Evolutionary conservation across 2,113 vertebrate species (phyloP).

Genomic region (Notarius quadriscutis): DNA sequence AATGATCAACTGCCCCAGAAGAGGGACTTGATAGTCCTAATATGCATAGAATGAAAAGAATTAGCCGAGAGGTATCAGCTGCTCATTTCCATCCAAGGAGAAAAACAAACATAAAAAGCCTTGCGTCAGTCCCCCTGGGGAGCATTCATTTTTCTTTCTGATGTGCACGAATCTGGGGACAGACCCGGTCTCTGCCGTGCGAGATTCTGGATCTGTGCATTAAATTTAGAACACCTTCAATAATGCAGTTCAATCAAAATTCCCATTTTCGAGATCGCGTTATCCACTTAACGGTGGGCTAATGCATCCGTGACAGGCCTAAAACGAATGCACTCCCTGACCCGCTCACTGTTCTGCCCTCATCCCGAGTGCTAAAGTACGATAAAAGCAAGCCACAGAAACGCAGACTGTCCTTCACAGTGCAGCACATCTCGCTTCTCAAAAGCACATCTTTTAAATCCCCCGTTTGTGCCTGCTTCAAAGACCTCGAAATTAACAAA

Average conservation of each 20-base stretch:
- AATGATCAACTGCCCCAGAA: constrained; percentile 41
- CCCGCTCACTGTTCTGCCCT: constrained; percentile 31
- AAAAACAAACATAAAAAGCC: constrained; percentile 50
- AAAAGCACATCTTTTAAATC: not conserved
- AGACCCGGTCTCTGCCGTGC: constrained; percentile 1
- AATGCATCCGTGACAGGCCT: constrained; percentile 24
- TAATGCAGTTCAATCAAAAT: constrained; percentile 41
- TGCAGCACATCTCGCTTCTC: constrained; percentile 12
- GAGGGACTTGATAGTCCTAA: constrained; percentile 1
- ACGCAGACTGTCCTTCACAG: constrained; percentile 28
- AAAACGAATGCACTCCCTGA: constrained; percentile 31
- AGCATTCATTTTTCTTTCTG: constrained; percentile 43
- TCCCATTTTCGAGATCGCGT: constrained; percentile 35
- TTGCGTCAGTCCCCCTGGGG: constrained; percentile 20
- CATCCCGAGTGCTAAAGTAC: constrained; percentile 31
- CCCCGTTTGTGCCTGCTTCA: not conserved
- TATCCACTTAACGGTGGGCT: constrained; percentile 9
- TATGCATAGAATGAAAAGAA: constrained; percentile 32
- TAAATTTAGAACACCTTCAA: constrained; percentile 39
- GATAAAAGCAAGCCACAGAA: constrained; percentile 10
- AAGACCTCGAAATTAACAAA: constrained; percentile 22
- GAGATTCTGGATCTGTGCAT: constrained; percentile 31
- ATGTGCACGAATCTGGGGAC: constrained; percentile 38
- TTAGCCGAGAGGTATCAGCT: constrained; percentile 39
- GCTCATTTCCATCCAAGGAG: constrained; percentile 31